These are phyloP conservation scores for Larimichthys crocea DNA, from an alignment of 2,113 vertebrate genomes.

Conservation along the genomic window DNA sequence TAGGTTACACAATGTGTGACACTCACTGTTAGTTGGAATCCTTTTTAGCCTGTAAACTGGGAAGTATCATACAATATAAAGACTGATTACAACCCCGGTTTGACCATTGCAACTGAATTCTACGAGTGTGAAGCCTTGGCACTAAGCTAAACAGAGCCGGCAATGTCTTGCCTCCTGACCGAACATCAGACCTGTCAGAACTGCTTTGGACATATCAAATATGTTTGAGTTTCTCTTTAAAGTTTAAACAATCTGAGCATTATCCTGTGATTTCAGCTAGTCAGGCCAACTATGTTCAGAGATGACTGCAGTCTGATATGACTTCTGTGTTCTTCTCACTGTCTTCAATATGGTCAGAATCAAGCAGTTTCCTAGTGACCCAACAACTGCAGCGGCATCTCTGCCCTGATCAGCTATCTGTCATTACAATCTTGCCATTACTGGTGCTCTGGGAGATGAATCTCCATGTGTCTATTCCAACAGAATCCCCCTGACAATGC, in stretches of 20 bases:
- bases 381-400: conserved; percentile 8
- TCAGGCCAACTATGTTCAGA: background rate
- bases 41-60: background rate
- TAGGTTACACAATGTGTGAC: background rate
- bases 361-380: background rate
- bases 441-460: conserved; percentile 66
- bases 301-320: background rate
- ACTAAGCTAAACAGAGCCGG: background rate
- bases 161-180: background rate
- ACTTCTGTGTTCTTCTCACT: background rate
- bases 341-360: background rate
- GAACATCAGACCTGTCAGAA: background rate
- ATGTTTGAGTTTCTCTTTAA: background rate
- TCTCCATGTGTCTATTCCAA: conserved; percentile 78
- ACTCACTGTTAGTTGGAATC: background rate
- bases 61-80: background rate
- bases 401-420: conserved; percentile 45
- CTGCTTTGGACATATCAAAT: background rate
- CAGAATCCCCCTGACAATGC: conserved; percentile 73
- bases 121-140: background rate
- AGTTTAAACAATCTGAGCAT: background rate
- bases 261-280: background rate
- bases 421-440: conserved; percentile 70
- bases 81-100: background rate
- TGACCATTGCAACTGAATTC: background rate